Base-by-base conservation (phyloP, 2,888 invertebrate species). In the Tachina lurida region DNA sequence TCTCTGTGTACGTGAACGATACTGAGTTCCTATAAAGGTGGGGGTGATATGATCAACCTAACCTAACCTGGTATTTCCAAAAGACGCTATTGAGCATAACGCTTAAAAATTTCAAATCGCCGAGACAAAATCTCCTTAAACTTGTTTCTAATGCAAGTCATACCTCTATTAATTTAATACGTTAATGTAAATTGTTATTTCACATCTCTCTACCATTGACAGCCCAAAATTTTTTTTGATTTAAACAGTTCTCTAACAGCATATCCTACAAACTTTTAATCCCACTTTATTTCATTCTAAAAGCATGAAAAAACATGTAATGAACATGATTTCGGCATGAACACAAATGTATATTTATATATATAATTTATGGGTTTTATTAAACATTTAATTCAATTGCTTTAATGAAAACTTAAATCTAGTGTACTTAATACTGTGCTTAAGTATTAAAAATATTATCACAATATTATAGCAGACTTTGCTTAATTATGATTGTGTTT, bases 341-440 rank as follows among this genome's bases (percentile, higher is more conserved):
- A 39, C 49, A 47, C 13, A 22, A 22, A 56, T n/a, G n/a, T 15
- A n/a, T n/a, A 58, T 5, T 15, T 8, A 9, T 75, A 31, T 31
- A 2, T 31, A 31, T 31, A 31, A 31, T 65, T 56, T 43, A 60
- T 73, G 47, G 12, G 12, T 13, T 73, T 13, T 2, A 39, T 13
- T 47, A 31, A 49, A 63, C 39, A 63, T 65, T 73, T 22, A 54
- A 39, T 79, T 73, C 63, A 79, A 79, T 65, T 79, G 54, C 65
- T 41, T 41, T 31, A 13, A 56, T 56, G 65, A 22, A 47, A 19
- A 47, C 56, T 54, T 47, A 19, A 79, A 65, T 56, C 56, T 31
- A 31, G 31, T 31, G 4, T 31, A 41, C 8, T 79, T 47, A 71
- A 47, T 15, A 47, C 39, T 47, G 9, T 13, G 49, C 41, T 65